Percentiles rank a stretch among this genome's conserved stretches.
phyloP scores from a whole-genome alignment of 2,113 vertebrate genomes.

The Xiphophorus maculatus region DNA sequence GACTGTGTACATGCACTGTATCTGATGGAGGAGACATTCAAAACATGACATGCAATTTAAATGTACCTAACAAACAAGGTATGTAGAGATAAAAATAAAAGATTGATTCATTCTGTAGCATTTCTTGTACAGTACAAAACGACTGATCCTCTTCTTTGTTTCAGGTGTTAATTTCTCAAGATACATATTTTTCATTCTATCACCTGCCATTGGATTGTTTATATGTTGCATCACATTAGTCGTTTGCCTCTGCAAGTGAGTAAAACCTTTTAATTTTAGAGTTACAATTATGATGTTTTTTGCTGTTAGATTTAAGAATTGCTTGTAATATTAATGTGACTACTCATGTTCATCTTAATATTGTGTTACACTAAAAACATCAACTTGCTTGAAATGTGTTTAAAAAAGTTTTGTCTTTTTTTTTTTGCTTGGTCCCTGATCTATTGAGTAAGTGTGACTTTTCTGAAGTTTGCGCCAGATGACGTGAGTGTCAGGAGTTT shows the following conservation, averaged over 20 bases:
- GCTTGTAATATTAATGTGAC: too few relatives aligned
- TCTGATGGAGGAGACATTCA: accelerated
- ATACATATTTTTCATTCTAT: background rate
- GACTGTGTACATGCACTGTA: constrained; percentile 18
- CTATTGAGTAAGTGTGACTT: too few relatives aligned
- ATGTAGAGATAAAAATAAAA: background rate
- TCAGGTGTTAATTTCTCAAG: background rate
- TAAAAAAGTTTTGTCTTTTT: too few relatives aligned
- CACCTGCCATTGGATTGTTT: constrained; percentile 2
- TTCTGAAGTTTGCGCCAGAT: too few relatives aligned
- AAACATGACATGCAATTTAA: constrained; percentile 35
- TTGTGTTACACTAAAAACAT: too few relatives aligned
- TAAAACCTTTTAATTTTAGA: background rate
- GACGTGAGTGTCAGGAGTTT: too few relatives aligned
- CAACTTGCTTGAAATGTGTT: too few relatives aligned
- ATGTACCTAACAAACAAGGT: constrained; percentile 25
- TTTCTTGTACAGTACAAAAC: background rate
- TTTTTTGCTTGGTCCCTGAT: too few relatives aligned
- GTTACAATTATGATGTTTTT: too few relatives aligned
- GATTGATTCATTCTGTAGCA: background rate
- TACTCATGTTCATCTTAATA: too few relatives aligned
- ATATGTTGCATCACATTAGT: constrained; percentile 9
- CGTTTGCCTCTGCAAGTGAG: constrained; percentile 45
- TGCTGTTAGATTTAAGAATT: too few relatives aligned
- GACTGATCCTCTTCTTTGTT: background rate